phyloP scores from a whole-genome alignment of 2,113 vertebrate genomes.

The Tetraodon nigroviridis region DNA sequence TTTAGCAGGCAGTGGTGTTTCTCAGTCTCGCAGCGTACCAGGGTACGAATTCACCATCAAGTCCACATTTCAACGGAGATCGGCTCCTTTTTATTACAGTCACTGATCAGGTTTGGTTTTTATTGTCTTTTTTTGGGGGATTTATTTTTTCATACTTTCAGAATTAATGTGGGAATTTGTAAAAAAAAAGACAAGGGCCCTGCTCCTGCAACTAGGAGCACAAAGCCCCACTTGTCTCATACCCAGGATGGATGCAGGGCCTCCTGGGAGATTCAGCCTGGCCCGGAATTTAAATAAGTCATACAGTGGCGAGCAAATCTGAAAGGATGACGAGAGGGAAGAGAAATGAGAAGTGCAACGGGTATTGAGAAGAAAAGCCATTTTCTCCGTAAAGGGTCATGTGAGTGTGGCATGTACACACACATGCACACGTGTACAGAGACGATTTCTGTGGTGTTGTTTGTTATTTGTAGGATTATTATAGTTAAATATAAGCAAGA shows the following conservation, averaged over 20 bases:
- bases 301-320: slow-evolving; percentile 50
- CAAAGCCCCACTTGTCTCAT: slow-evolving; percentile 47
- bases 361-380: slow-evolving; percentile 57
- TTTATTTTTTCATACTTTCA: not conserved
- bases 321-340: slow-evolving; percentile 29
- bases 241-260: slow-evolving; percentile 30
- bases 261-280: slow-evolving; percentile 33
- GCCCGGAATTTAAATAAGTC: slow-evolving; percentile 65
- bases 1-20: slow-evolving; percentile 44
- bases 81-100: too few species aligned
- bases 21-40: slow-evolving; percentile 4
- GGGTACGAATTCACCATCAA: too few species aligned
- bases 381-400: slow-evolving; percentile 62
- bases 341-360: slow-evolving; percentile 33
- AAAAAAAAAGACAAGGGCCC: too few species aligned
- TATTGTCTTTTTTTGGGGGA: too few species aligned
- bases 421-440: slow-evolving; percentile 1
- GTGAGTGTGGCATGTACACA: slow-evolving; percentile 4
- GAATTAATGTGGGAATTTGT: too few species aligned
- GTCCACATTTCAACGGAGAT: too few species aligned
- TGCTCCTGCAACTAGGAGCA: slow-evolving; percentile 1
- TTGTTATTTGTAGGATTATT: slow-evolving; percentile 43
- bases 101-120: not conserved
- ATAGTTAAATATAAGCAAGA: not conserved
- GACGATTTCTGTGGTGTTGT: slow-evolving; percentile 27